Evolutionary conservation across 2,888 invertebrate species (phyloP).

Genomic region (Troides aeacus): DNA sequence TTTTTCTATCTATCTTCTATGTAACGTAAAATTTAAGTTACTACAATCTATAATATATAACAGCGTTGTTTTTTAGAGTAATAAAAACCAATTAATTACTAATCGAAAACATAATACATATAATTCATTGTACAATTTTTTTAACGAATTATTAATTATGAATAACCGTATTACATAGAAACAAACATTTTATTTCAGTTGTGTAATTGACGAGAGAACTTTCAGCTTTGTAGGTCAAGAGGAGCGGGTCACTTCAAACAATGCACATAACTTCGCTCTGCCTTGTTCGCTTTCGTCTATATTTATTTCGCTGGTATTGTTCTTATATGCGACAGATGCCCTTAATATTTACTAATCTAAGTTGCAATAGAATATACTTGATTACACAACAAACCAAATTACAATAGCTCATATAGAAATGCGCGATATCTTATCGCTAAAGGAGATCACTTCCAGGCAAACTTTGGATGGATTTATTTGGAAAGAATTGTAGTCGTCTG

Average conservation of each 20-base stretch:
- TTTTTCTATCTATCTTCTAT: background rate
- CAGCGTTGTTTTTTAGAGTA: too few species aligned
- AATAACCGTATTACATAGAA: background rate
- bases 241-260: constrained; percentile 19
- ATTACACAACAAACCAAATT: too few species aligned
- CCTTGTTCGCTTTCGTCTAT: constrained; percentile 19
- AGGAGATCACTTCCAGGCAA: too few species aligned
- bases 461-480: too few species aligned
- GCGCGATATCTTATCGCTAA: too few species aligned
- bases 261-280: constrained; percentile 18
- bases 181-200: background rate
- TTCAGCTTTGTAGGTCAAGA: constrained; percentile 23
- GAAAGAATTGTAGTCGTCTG: too few species aligned
- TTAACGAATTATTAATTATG: background rate
- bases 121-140: background rate
- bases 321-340: background rate
- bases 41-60: too few species aligned
- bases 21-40: background rate
- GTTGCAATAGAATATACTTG: too few species aligned
- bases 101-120: background rate
- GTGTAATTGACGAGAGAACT: constrained; percentile 15
- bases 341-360: background rate
- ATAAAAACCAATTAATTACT: too few species aligned
- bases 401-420: too few species aligned
- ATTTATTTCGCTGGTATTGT: constrained; percentile 14